phyloP scores from a whole-genome alignment of 2,797 vertebrate genomes.

The Chaunax sp. region DNA sequence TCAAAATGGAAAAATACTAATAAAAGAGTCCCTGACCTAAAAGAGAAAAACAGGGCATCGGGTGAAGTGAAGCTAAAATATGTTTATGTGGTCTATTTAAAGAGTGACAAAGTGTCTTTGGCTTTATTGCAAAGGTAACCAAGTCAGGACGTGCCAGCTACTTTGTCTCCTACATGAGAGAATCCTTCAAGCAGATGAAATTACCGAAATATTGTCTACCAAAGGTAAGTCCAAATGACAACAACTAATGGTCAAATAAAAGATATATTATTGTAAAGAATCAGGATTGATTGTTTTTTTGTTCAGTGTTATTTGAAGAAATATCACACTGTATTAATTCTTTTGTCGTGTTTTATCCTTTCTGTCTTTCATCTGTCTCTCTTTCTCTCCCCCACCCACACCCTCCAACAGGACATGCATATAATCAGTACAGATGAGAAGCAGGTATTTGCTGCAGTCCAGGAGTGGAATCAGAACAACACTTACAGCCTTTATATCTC shows the following conservation, averaged over 20 bases:
- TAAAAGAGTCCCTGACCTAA: constrained; percentile 6
- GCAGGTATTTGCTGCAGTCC: constrained; percentile 95
- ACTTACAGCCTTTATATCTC: constrained; percentile 97
- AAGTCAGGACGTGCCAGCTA: constrained; percentile 94
- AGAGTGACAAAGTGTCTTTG: constrained; percentile 49
- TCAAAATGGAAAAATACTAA: constrained; percentile 23
- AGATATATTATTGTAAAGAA: constrained; percentile 20
- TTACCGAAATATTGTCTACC: constrained; percentile 97
- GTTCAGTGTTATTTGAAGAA: constrained; percentile 24
- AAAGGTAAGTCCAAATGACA: constrained; percentile 75
- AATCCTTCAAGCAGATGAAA: constrained; percentile 92
- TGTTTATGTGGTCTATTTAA: constrained; percentile 18
- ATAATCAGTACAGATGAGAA: constrained; percentile 97
- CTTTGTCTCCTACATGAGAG: constrained; percentile 95
- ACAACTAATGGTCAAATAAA: constrained; percentile 7
- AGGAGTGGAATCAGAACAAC: constrained; percentile 98
- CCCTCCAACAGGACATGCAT: constrained; percentile 91
- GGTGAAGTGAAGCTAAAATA: constrained; percentile 14
- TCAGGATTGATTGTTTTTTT: constrained; percentile 5
- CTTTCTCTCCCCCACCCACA: neutral
- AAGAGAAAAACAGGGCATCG: constrained; percentile 8
- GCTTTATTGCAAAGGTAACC: constrained; percentile 87
- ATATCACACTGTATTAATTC: constrained; percentile 24
- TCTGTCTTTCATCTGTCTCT: constrained; percentile 23
- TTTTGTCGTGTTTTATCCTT: constrained; percentile 15